A percentile compares a stretch with the other conserved stretches of the same genome.
These are phyloP conservation scores for Thecocarcelia acutangulata DNA, from an alignment of 2,888 invertebrate genomes.

Conservation along the genomic window DNA sequence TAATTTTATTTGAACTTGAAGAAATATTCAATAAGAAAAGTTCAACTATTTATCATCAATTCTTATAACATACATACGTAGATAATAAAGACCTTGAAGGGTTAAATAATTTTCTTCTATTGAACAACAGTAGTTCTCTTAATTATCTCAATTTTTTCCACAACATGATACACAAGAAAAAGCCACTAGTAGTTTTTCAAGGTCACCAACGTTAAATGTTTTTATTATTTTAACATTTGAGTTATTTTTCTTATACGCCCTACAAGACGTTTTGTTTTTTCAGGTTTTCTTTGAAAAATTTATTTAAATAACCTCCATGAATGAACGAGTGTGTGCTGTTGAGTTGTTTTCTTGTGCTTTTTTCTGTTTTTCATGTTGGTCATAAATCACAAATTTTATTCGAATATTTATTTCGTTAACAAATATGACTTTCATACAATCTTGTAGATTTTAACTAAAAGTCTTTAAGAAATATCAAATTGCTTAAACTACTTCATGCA, in stretches of 20 bases:
- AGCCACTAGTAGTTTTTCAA: slow-evolving; percentile 54
- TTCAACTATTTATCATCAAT: no score
- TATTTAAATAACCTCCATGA: slow-evolving; percentile 38
- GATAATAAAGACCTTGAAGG: neutral
- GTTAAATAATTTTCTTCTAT: slow-evolving; percentile 24
- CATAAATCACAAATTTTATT: slow-evolving; percentile 54
- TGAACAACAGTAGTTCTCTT: slow-evolving; percentile 27
- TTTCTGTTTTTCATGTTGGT: slow-evolving; percentile 34
- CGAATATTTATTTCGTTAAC: slow-evolving; percentile 8
- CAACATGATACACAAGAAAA: slow-evolving; percentile 18
- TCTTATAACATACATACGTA: neutral
- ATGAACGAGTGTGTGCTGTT: slow-evolving; percentile 11
- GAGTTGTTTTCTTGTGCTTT: neutral
- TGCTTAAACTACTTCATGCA: slow-evolving; percentile 34
- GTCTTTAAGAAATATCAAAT: neutral
- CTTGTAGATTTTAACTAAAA: slow-evolving; percentile 5
- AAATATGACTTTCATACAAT: slow-evolving; percentile 10
- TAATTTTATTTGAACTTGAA: no score
- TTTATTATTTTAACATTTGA: slow-evolving; percentile 33
- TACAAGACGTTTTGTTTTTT: slow-evolving; percentile 34
- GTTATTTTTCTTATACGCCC: slow-evolving; percentile 49
- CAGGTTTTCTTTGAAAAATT: slow-evolving; percentile 56
- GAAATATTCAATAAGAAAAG: no score
- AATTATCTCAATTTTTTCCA: slow-evolving; percentile 19
- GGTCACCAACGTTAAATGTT: slow-evolving; percentile 44